These are phyloP conservation scores for Bubo scandiacus DNA, from an alignment of 2,113 vertebrate genomes.

Conservation along the genomic window DNA sequence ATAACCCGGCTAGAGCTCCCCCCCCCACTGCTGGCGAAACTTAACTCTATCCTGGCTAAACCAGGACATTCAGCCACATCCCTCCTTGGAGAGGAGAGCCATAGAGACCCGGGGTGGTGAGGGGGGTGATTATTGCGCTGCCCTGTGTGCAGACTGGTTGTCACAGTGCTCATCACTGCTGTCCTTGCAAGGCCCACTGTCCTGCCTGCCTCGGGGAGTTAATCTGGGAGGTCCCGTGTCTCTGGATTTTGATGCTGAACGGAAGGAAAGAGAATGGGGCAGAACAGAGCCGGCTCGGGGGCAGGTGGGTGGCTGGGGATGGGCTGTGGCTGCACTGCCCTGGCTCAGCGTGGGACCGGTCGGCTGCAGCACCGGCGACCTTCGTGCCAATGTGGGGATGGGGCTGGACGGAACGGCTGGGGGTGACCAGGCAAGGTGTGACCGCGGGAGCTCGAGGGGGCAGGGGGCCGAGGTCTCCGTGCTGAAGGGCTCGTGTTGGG, in stretches of 20 bases:
- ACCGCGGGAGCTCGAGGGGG: not conserved
- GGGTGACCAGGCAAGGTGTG: too few relatives aligned
- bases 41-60: too few relatives aligned
- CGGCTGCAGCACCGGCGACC: not conserved
- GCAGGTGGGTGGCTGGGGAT: not conserved
- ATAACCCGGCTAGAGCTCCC: too few relatives aligned
- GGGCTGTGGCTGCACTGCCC: not conserved
- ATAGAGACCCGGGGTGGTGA: too few relatives aligned
- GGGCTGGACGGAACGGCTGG: not conserved
- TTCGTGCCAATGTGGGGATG: not conserved
- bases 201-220: too few relatives aligned
- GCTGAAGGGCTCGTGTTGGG: not conserved
- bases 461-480: not conserved
- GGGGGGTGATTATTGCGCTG: too few relatives aligned
- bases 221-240: not conserved
- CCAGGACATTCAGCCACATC: not conserved
- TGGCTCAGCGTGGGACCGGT: not conserved
- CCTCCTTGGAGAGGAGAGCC: not conserved
- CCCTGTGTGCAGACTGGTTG: not conserved
- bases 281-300: not conserved
- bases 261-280: not conserved
- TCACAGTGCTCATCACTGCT: fast-evolving
- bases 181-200: not conserved
- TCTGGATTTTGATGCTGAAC: not conserved
- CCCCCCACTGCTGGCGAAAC: too few relatives aligned